Evolutionary conservation across 1,140 invertebrate genomes (phyloP), one percentile per base, ranked within the genome.

Genomic region (Stegodyphus mimosarum): DNA sequence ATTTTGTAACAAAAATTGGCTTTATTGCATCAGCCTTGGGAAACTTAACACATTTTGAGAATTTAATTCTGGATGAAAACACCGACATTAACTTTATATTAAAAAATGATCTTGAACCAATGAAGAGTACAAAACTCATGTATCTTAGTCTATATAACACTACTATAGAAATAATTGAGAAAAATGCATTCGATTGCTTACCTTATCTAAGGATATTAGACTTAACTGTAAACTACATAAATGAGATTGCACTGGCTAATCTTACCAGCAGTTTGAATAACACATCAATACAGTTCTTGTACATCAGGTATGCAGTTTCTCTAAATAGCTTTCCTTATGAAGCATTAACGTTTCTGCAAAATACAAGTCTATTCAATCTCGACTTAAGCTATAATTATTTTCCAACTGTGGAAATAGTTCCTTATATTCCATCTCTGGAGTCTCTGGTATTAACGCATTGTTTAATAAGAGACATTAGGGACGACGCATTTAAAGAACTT

Each of bases 201-300:
- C 49, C 53, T 17, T 18, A 53, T 18, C n/a, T 83, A n/a, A 53
- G 51, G 18, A 17, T 73, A 7, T 74, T 83, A 64, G 70, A 74
- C 2, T 63, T 83, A 52, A 52, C 70, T 1, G 13, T 53, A 9
- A 83, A 83, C 52, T 73, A 73, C 13, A 15, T 83, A 49, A 66
- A 52, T 48, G 71, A 73, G 17, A 17, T 18, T 15, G 70, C 80
- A 51, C 52, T 83, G 52, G 48, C 50, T 13, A 83, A 83, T 74
- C 48, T 74, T 64, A 83, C 80, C 17, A 55, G 53, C n/a, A 17
- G 71, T 51, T 13, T 83, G 2, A 0, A 7, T 11, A 33, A 49
- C 18, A 13, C 70, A 64, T 13, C 55, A 7, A 72, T 73, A 13
- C 10, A 66, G 51, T 33, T 33, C 33, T 33, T 6, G 15, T 52